Evolutionary conservation across 2,888 invertebrate genomes (phyloP), one percentile per base, ranked within the genome.

Genomic region (Drosophila pegasa): DNA sequence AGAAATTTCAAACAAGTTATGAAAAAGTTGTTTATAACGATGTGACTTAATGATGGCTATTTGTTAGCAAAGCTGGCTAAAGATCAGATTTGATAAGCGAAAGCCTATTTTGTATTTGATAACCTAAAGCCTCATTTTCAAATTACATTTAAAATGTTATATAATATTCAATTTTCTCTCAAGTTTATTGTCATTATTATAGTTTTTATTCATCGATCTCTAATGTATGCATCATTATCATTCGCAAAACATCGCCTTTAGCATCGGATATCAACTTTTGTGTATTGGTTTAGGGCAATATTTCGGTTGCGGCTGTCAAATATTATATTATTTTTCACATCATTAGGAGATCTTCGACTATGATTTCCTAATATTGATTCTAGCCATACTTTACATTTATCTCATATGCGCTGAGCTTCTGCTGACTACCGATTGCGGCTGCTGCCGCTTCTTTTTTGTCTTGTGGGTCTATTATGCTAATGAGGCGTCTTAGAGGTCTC

Each of bases 381-480:
- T 58, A 16, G 25, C 51, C 55, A 56, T 20, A 29, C 35, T 43
- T 72, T 31, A 57, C 37, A 60, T 65, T 58, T 65, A 72, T 60
- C 60, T 59, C 25, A 35, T 27, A 27, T 33, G 37, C 37, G 37
- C 45, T 43, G 29, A 67, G 55, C 59, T 52, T 25, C 69, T 56
- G 50, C 48, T 43, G 64, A 61, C 77, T 66, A 51, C 59, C 59
- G 55, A 59, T 48, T 56, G 43, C 35, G 55, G 55, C 70, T 64
- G 64, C 72, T 61, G 72, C 40, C 3, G 20, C 14, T 12, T 5
- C 40, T 20, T 9, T 20, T 40, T 25, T 25, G 10, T 43, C 29
- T 31, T 71, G 45, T 59, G 61, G 62, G 65, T 41, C 86, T 60
- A 78, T 81, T 87, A 81, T 87, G 80, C 71, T 69, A 81, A 87